A percentile compares a stretch with the other conserved stretches of the same genome.
These are phyloP conservation scores for Trachemys scripta DNA, from an alignment of 2,113 vertebrate genomes.

Conservation along the genomic window DNA sequence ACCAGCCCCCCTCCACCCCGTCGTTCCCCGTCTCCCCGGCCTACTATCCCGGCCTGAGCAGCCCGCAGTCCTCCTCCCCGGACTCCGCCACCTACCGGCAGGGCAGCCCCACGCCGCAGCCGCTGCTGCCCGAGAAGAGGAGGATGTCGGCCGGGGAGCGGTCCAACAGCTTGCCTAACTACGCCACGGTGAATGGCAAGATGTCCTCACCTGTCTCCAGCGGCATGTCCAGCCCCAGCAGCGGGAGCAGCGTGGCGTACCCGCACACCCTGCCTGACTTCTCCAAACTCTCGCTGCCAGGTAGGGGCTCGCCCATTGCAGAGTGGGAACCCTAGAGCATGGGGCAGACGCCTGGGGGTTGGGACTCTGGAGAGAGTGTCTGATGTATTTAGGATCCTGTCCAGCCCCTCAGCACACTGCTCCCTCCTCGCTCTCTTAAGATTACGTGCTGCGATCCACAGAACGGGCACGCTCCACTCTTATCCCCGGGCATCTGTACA, in stretches of 20 bases:
- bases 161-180: conserved; percentile 88
- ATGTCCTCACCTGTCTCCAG: conserved; percentile 86
- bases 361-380: background rate
- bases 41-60: conserved; percentile 81
- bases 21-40: conserved; percentile 92
- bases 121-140: conserved; percentile 91
- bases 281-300: conserved; percentile 93
- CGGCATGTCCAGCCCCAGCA: conserved; percentile 83
- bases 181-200: conserved; percentile 93
- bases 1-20: conserved; percentile 93
- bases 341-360: background rate
- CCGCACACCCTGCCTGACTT: conserved; percentile 96
- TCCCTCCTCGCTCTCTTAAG: background rate
- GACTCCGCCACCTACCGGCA: conserved; percentile 87
- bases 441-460: no score
- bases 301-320: conserved; percentile 73
- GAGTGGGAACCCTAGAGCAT: background rate
- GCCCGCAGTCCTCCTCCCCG: conserved; percentile 79
- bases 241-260: conserved; percentile 84
- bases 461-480: background rate
- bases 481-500: background rate
- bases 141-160: conserved; percentile 92
- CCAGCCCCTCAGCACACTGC: background rate
- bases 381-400: background rate
- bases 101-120: conserved; percentile 85